phyloP scores from a whole-genome alignment of 2,113 vertebrate species.

The Anseranas semipalmata region DNA sequence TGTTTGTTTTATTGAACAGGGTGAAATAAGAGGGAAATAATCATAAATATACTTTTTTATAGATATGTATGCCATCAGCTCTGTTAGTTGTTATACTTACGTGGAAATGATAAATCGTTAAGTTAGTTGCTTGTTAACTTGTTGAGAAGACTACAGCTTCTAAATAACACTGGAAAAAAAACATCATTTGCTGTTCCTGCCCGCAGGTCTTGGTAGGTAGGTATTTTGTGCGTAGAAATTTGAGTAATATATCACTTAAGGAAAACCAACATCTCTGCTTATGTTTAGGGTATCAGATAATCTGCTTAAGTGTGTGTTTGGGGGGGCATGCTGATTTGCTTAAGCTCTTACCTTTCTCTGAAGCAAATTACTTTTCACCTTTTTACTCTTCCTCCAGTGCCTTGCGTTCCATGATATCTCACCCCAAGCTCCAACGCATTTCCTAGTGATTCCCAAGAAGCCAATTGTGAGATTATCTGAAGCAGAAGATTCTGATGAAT shows the following conservation, averaged over 20 bases:
- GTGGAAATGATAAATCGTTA: neutral
- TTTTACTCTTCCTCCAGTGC: slow-evolving; percentile 77
- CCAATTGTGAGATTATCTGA: slow-evolving; percentile 87
- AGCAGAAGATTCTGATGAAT: slow-evolving; percentile 87
- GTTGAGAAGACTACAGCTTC: neutral
- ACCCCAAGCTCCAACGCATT: slow-evolving; percentile 94
- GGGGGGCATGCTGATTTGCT: neutral
- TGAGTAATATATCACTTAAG: neutral
- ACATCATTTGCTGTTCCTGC: neutral
- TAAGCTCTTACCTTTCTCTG: neutral
- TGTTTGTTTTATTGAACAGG: neutral
- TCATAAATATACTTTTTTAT: neutral
- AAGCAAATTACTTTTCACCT: neutral
- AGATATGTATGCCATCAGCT: neutral
- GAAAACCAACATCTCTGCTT: neutral
- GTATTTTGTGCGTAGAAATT: neutral
- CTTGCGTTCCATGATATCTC: slow-evolving; percentile 91
- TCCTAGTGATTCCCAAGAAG: slow-evolving; percentile 94
- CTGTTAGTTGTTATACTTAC: neutral
- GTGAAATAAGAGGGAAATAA: neutral
- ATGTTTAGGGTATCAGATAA: neutral
- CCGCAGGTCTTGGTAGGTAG: neutral
- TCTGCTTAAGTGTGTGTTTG: neutral
- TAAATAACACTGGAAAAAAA: neutral
- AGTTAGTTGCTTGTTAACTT: neutral